Percentiles rank a stretch among this genome's conserved stretches.
Conservation (phyloP, 2,888 invertebrate species). For the Lucinisca nassula region DNA sequence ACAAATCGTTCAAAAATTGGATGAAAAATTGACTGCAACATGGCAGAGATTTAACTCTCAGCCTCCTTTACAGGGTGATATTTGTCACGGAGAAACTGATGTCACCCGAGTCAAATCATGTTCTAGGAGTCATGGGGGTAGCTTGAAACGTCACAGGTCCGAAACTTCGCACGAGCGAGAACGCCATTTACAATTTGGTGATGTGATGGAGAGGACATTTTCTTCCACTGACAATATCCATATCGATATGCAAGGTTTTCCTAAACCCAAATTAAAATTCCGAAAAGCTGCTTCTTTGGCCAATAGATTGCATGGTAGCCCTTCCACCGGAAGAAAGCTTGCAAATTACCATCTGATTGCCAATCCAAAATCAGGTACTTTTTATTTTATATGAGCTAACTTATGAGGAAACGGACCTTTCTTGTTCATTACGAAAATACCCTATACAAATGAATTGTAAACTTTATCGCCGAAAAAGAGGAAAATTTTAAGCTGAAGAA, state of each 20-base stretch:
- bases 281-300: slow-evolving; percentile 85
- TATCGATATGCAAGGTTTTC: slow-evolving; percentile 78
- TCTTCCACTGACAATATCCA: slow-evolving; percentile 86
- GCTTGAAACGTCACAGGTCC: slow-evolving; percentile 83
- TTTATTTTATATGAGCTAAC: too few species aligned
- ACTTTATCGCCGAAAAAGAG: too few species aligned
- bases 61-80: slow-evolving; percentile 69
- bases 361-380: slow-evolving; percentile 86
- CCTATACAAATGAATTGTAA: too few species aligned
- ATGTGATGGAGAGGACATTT: slow-evolving; percentile 83
- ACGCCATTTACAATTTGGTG: slow-evolving; percentile 82
- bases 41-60: slow-evolving; percentile 82
- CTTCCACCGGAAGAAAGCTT: slow-evolving; percentile 85
- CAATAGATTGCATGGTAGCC: slow-evolving; percentile 85
- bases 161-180: slow-evolving; percentile 80
- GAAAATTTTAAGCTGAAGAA: too few species aligned
- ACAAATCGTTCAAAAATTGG: slow-evolving; percentile 82
- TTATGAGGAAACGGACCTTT: too few species aligned
- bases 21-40: slow-evolving; percentile 81
- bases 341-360: slow-evolving; percentile 86
- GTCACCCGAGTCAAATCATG: slow-evolving; percentile 23
- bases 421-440: too few species aligned
- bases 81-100: slow-evolving; percentile 38
- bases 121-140: slow-evolving; percentile 64
- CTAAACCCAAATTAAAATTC: slow-evolving; percentile 84